Evolutionary conservation across 2,888 invertebrate genomes (phyloP).

Genomic region (Nephrotoma appendiculata): DNA sequence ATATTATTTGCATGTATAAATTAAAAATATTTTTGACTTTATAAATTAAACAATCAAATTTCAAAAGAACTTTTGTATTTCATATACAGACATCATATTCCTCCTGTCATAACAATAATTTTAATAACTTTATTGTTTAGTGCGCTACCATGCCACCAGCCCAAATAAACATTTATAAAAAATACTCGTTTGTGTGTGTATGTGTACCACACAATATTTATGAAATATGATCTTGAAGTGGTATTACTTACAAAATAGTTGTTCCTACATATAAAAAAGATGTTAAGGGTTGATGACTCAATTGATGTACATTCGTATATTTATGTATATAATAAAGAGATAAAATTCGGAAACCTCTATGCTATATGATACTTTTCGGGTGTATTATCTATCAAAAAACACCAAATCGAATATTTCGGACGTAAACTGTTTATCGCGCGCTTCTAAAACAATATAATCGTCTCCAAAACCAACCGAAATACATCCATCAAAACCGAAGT

Average conservation of each 20-base stretch:
- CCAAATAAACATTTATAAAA: not conserved
- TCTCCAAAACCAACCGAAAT: no score
- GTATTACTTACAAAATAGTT: not conserved
- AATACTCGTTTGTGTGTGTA: not conserved
- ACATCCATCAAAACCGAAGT: not conserved
- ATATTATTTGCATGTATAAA: not conserved
- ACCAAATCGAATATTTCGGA: not conserved
- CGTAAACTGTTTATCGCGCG: not conserved
- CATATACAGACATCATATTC: not conserved
- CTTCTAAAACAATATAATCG: not conserved
- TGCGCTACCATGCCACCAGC: not conserved
- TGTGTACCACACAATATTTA: not conserved
- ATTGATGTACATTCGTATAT: not conserved
- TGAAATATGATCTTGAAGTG: not conserved
- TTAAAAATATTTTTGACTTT: not conserved
- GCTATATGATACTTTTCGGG: not conserved
- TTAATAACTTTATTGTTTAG: not conserved
- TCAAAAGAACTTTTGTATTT: not conserved
- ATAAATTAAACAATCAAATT: not conserved
- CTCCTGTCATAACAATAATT: not conserved
- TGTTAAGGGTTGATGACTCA: not conserved
- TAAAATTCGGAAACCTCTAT: not conserved
- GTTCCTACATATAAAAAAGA: not conserved
- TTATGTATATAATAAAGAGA: not conserved
- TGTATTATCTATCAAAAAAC: not conserved